Evolutionary conservation across 2,797 vertebrate species (phyloP), one percentile per base, ranked within the genome.

Genomic region (Pipistrellus kuhlii): DNA sequence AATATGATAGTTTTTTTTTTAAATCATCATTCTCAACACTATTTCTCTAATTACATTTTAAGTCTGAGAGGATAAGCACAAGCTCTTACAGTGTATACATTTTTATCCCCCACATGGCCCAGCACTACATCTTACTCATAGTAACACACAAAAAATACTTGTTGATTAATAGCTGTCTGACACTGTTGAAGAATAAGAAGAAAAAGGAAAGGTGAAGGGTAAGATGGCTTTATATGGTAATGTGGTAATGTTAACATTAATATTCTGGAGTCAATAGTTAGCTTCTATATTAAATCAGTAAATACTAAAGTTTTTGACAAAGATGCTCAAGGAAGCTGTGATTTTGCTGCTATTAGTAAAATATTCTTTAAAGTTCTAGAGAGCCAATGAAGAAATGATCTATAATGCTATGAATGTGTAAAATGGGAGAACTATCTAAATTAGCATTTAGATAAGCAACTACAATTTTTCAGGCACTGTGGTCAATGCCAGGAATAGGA

Each of bases 191-290:
- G 46, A 62, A 73, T 66, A 44, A 62, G 14, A 5, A 82, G 30
- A 6, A 20, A 68, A 78, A 87, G 20, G 3, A 72, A 85, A 94
- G 18, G 48, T n/a, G 35, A 41, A 91, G n/a, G 3, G 2, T 53
- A 86, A 59, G 10, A 21, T 32, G 44, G 68, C 27, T 94, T 90
- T 77, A 75, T 18, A 25, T 48, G 18, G 17, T 82, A 8, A 84
- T 41, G 8, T 53, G 11, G 44, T 88, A 57, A 59, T 80, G 38
- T 83, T 87, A 76, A 96, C 95, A 84, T 91, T 87, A 92, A 89
- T 81, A 93, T 90, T 15, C 10, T 85, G 30, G 4, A 53, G 64
- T 77, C 41, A 76, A 57, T 53, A 35, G 64, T 83, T 91, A 78
- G 15, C 4, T 91, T 78, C 35, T 81, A 68, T 80, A 83, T 80